Evolutionary conservation across 2,888 invertebrate species (phyloP), one percentile per base, ranked within the genome.

Genomic region (Cabera pusaria): DNA sequence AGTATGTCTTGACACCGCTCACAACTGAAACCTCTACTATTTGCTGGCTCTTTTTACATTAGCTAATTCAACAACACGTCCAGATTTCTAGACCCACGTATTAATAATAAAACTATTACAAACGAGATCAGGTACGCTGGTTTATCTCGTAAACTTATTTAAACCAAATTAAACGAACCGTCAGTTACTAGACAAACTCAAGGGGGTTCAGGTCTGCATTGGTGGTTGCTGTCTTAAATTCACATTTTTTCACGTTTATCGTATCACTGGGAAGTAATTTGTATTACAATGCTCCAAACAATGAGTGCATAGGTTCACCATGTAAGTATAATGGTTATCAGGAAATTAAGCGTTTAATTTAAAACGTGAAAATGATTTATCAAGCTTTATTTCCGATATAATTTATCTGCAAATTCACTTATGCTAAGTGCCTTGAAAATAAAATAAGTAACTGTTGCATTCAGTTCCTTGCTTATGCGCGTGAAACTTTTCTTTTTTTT

Each of bases 191-290:
- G 3, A 9, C 21, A 16, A 2, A 3, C 18, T 5, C 3, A 29
- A 4, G 25, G 3, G 9, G 29, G 7, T 4, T 7, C 24, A 47
- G 49, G 34, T 34, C 52, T 48, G 25, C 1, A 20, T 41, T 46
- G 2, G 24, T 42, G 47, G 50, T 41, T 6, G 5, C 0, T 0
- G 11, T 17, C 7, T 38, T 10, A 26, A 23, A 38, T 36, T 35
- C 16, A 39, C 58, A 61, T 66, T 41, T 41, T 53, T 52, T 18
- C 63, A 66, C 66, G 64, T 63, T 31, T 52, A 42, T 35, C 29
- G 33, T 35, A 52, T 50, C 24, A 44, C 41, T 53, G 45, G 69
- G 69, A 64, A 70, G 56, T 68, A 58, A 64, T 70, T 64, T 60
- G 47, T 33, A 21, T 18, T 35, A 50, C 46, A 59, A 56, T 58